Evolutionary conservation across 2,888 invertebrate species (phyloP).

Genomic region (Clusia tigrina): DNA sequence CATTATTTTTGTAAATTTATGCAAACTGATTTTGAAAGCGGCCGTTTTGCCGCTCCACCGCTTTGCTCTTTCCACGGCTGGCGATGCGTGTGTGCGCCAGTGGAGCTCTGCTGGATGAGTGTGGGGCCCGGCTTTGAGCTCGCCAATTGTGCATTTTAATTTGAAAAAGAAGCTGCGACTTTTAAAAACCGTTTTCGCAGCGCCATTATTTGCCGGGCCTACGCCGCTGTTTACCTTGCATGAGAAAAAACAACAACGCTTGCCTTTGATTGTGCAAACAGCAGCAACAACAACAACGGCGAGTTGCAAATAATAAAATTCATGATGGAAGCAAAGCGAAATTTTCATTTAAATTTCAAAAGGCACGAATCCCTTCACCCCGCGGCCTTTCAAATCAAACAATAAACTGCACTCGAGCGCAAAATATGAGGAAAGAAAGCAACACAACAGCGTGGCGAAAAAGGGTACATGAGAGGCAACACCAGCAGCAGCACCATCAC

Average conservation of each 20-base stretch:
- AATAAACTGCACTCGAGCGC: constrained; percentile 14
- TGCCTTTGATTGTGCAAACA: background rate
- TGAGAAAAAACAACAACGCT: background rate
- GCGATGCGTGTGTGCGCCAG: no score
- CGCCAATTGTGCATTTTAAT: background rate
- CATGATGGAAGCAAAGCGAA: constrained; percentile 5
- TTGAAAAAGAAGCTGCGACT: background rate
- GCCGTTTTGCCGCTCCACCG: background rate
- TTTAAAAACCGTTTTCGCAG: background rate
- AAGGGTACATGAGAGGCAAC: background rate
- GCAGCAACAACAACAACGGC: background rate
- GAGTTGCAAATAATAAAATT: background rate
- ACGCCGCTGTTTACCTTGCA: no score
- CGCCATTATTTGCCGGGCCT: no score
- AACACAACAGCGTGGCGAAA: background rate
- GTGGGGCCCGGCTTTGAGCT: background rate
- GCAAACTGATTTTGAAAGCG: background rate
- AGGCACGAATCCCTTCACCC: background rate
- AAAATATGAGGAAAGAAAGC: background rate
- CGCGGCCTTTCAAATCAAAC: constrained; percentile 13
- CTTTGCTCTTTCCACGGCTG: background rate
- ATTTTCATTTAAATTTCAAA: constrained; percentile 23
- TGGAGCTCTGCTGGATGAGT: no score
- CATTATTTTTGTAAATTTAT: constrained; percentile 3
- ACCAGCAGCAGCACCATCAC: background rate